These are phyloP conservation scores for Scaptomyza cyrtandrae DNA, from an alignment of 2,888 invertebrate genomes.

Conservation along the genomic window DNA sequence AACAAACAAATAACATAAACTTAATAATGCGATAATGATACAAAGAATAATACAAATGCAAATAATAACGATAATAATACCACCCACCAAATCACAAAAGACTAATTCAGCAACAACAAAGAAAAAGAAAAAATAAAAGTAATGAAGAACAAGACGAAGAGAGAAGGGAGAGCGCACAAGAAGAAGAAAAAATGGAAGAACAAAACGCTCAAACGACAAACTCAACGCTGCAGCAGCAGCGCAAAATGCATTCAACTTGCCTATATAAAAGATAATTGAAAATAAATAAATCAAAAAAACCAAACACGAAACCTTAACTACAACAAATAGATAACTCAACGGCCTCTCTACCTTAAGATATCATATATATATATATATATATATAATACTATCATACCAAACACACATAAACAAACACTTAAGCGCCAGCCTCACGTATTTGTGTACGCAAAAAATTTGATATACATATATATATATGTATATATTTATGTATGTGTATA, in stretches of 20 bases:
- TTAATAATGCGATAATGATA: slow-evolving; percentile 32
- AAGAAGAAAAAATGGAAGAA: no score
- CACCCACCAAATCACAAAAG: slow-evolving; percentile 78
- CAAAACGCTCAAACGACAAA: slow-evolving; percentile 52
- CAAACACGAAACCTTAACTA: slow-evolving; percentile 34
- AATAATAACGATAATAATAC: slow-evolving; percentile 60
- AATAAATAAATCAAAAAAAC: slow-evolving; percentile 8
- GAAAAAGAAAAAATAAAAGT: no score
- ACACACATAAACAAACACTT: slow-evolving; percentile 30
- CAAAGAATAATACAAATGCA: slow-evolving; percentile 24
- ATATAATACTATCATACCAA: slow-evolving; percentile 6
- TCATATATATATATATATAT: slow-evolving; percentile 6
- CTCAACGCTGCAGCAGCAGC: slow-evolving; percentile 66
- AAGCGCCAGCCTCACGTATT: slow-evolving; percentile 30
- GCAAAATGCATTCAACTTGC: slow-evolving; percentile 78
- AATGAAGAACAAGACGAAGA: slow-evolving; percentile 26
- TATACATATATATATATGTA: slow-evolving; percentile 10
- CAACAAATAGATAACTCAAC: slow-evolving; percentile 44
- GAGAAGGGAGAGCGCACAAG: slow-evolving; percentile 1
- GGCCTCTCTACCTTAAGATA: slow-evolving; percentile 65
- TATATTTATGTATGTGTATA: no score
- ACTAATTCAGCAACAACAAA: slow-evolving; percentile 67
- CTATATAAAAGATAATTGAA: slow-evolving; percentile 37
- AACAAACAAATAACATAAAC: neutral
- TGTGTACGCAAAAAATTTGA: slow-evolving; percentile 28